A percentile compares a stretch with the other conserved stretches of the same genome.
Evolutionary conservation across 2,113 vertebrate genomes (phyloP).

Genomic region (Alexandromys fortis): DNA sequence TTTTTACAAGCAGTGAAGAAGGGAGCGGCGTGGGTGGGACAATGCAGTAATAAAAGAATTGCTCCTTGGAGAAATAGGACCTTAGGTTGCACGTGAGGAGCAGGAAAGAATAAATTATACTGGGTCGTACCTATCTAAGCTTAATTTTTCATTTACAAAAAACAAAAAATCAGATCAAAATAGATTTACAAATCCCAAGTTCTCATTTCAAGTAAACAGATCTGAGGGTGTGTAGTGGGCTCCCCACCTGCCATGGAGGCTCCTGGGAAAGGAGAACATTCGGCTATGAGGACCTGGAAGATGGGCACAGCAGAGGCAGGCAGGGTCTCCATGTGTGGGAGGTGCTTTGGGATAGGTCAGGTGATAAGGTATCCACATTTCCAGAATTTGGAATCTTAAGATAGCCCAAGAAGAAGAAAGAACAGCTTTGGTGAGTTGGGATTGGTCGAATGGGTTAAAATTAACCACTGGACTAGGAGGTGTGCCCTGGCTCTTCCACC

Average conservation of each 20-base stretch:
- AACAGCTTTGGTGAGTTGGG: background rate
- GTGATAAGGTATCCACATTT: background rate
- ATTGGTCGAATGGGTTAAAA: background rate
- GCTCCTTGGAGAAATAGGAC: slow-evolving; percentile 76
- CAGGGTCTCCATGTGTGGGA: too few relatives aligned
- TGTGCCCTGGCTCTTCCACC: background rate
- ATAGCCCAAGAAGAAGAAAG: background rate
- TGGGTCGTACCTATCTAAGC: slow-evolving; percentile 51
- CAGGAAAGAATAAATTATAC: slow-evolving; percentile 75
- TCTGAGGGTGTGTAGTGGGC: background rate
- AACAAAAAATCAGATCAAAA: slow-evolving; percentile 63
- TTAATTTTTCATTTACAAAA: slow-evolving; percentile 50
- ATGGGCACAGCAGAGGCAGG: background rate
- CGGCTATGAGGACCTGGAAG: background rate
- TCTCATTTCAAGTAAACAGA: slow-evolving; percentile 70
- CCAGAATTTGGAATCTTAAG: background rate
- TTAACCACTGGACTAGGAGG: background rate
- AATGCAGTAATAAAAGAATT: slow-evolving; percentile 66
- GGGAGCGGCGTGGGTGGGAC: slow-evolving; percentile 68
- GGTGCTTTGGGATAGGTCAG: background rate
- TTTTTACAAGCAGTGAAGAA: slow-evolving; percentile 71
- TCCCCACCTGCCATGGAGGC: background rate
- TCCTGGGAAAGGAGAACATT: background rate
- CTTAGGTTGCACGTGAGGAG: slow-evolving; percentile 71
- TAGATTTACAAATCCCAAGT: slow-evolving; percentile 69